These are phyloP conservation scores for Liolophura sinensis DNA, from an alignment of 1,140 invertebrate species.

Conservation along the genomic window DNA sequence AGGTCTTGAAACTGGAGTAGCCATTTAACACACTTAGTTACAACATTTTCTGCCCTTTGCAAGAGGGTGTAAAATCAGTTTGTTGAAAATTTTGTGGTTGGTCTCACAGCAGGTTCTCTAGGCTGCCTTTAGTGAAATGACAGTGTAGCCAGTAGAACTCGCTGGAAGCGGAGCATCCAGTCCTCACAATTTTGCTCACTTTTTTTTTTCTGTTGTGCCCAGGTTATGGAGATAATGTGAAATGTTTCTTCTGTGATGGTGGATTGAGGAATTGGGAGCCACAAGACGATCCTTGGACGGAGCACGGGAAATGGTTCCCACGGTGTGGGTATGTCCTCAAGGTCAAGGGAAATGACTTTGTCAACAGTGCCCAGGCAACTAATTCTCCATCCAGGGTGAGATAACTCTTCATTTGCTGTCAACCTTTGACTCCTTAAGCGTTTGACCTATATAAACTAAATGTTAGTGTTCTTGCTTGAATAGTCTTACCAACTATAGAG, in stretches of 20 bases:
- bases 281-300: slow-evolving; percentile 73
- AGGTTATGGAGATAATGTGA: slow-evolving; percentile 71
- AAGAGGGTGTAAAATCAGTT: too few species aligned
- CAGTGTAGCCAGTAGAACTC: too few species aligned
- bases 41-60: too few species aligned
- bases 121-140: too few species aligned
- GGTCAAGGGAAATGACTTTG: slow-evolving; percentile 76
- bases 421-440: background rate
- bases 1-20: too few species aligned
- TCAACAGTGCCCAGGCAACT: slow-evolving; percentile 56
- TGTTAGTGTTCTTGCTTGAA: too few species aligned
- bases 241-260: slow-evolving; percentile 81
- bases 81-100: too few species aligned
- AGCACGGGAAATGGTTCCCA: slow-evolving; percentile 66
- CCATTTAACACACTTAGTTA: too few species aligned
- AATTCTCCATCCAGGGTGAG: background rate
- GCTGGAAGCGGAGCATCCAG: too few species aligned
- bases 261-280: slow-evolving; percentile 73
- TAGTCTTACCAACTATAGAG: too few species aligned
- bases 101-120: too few species aligned
- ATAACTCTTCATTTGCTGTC: background rate
- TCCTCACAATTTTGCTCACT: too few species aligned
- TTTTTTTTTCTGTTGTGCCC: slow-evolving; percentile 21
- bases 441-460: background rate
- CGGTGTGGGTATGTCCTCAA: slow-evolving; percentile 76